phyloP scores from a whole-genome alignment of 2,113 vertebrate genomes.

The Chitala chitala region DNA sequence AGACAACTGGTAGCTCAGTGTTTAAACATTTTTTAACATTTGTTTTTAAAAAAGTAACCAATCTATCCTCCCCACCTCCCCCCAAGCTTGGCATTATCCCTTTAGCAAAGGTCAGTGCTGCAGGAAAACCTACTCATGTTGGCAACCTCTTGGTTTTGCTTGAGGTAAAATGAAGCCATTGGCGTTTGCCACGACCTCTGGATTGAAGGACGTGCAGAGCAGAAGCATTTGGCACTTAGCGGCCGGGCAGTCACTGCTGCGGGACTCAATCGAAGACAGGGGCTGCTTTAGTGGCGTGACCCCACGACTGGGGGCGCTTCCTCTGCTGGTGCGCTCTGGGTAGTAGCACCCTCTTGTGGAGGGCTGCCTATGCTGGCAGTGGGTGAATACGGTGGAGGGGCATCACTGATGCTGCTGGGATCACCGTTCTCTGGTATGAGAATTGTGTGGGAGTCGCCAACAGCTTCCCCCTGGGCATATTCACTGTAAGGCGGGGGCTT shows the following conservation, averaged over 20 bases:
- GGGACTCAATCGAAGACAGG: not conserved
- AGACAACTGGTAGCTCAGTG: not conserved
- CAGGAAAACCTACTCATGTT: not conserved
- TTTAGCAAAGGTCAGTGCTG: not conserved
- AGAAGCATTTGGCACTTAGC: not conserved
- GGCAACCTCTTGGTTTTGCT: not conserved
- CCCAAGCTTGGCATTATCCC: not conserved
- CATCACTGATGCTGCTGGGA: constrained; percentile 54
- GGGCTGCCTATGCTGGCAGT: constrained; percentile 29
- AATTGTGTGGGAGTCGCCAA: constrained; percentile 40
- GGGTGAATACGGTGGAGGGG: constrained; percentile 69
- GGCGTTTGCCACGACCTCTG: not conserved
- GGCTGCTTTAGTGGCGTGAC: not conserved
- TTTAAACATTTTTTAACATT: not conserved
- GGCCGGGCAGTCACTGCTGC: not conserved
- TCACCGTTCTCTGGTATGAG: constrained; percentile 53
- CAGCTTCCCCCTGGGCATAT: constrained; percentile 46
- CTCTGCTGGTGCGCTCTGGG: not conserved
- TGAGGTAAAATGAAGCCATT: not conserved
- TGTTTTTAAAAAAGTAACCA: not conserved
- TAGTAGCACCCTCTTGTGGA: not conserved
- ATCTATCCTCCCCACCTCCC: not conserved
- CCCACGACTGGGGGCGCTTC: not conserved
- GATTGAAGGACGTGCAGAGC: not conserved
- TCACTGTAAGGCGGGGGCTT: constrained; percentile 77